Evolutionary conservation across 2,113 vertebrate genomes (phyloP).

Genomic region (Callospermophilus lateralis): DNA sequence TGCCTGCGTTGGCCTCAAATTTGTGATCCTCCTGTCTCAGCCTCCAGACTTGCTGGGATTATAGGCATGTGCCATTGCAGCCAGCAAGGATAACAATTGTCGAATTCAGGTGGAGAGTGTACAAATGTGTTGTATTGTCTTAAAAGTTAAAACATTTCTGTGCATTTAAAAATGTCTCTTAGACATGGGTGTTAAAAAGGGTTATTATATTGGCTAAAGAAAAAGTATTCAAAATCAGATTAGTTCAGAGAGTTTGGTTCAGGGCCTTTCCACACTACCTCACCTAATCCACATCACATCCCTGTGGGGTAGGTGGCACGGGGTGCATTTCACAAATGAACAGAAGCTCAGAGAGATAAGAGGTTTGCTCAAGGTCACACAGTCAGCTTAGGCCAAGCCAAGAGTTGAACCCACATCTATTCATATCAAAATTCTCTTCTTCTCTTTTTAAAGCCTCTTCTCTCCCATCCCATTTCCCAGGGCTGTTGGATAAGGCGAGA

Average conservation of each 20-base stretch:
- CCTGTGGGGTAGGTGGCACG: not conserved
- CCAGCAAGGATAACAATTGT: not conserved
- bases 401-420: not conserved
- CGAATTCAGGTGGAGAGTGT: not conserved
- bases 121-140: not conserved
- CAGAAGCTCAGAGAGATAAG: not conserved
- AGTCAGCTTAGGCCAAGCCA: not conserved
- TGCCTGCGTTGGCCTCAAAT: too few relatives aligned
- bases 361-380: not conserved
- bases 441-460: not conserved
- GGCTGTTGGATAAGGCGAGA: not conserved
- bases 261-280: not conserved
- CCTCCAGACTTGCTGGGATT: too few relatives aligned
- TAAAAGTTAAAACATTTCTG: not conserved
- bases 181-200: not conserved
- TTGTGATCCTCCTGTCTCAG: too few relatives aligned
- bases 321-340: not conserved
- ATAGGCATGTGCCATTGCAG: too few relatives aligned
- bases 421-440: constrained; percentile 13
- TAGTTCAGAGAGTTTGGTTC: not conserved
- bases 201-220: not conserved
- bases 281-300: not conserved
- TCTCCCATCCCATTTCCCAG: not conserved
- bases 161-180: constrained; percentile 25
- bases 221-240: not conserved